Evolutionary conservation across 1,140 invertebrate species (phyloP).

Genomic region (Babylonia areolata): DNA sequence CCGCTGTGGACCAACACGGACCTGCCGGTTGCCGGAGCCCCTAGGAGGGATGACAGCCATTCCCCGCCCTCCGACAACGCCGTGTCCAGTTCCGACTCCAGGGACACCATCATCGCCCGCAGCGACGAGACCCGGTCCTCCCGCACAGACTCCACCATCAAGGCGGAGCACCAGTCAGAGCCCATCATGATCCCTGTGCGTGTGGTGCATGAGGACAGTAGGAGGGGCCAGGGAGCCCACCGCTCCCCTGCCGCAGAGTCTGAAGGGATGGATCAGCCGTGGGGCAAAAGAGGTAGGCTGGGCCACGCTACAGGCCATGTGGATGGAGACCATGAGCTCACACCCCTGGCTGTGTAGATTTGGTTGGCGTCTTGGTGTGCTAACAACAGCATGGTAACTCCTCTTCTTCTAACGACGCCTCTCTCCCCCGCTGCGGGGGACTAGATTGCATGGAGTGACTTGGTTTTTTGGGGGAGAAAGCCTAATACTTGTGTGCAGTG

Average conservation of each 20-base stretch:
- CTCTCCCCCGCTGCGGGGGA: neutral
- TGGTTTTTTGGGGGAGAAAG: neutral
- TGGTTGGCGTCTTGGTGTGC: neutral
- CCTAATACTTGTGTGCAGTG: too few species aligned
- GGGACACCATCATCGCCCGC: slow-evolving; percentile 52
- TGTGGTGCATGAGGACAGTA: slow-evolving; percentile 50
- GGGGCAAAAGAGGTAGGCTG: slow-evolving; percentile 34
- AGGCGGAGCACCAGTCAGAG: slow-evolving; percentile 2
- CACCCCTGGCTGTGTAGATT: neutral
- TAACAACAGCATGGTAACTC: neutral
- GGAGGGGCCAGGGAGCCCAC: neutral
- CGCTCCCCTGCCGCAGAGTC: neutral
- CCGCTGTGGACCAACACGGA: slow-evolving; percentile 53
- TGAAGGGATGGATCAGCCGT: slow-evolving; percentile 21
- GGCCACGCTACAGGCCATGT: neutral
- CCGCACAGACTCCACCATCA: slow-evolving; percentile 23
- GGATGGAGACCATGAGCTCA: neutral
- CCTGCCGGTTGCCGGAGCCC: slow-evolving; percentile 10
- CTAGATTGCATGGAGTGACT: neutral
- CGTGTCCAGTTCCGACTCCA: slow-evolving; percentile 53
- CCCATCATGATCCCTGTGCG: slow-evolving; percentile 48
- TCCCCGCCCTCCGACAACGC: slow-evolving; percentile 50
- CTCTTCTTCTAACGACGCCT: neutral
- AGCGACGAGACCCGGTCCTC: slow-evolving; percentile 26
- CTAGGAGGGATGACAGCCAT: slow-evolving; percentile 34